Base-by-base conservation (phyloP, 2,113 vertebrate genomes). In the Kryptolebias marmoratus region DNA sequence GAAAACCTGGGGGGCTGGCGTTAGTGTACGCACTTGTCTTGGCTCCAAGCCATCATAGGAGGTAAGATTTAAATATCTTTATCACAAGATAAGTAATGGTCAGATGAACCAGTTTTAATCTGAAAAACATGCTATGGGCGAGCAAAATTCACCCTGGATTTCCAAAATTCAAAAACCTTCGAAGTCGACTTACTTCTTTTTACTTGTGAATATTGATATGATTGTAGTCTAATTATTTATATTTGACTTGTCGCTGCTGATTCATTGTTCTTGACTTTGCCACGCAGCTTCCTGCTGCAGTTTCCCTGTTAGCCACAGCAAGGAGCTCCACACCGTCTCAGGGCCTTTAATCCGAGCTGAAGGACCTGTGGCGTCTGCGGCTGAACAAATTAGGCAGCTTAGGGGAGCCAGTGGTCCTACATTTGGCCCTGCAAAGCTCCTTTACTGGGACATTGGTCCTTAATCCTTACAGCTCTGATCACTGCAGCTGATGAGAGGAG, bases 301-400 rank as follows among this genome's bases (percentile, higher is more conserved):
- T 89, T 74, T 77, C 64, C 30, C 61, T 15, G 11, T 31, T 63
- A 3, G 42, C 88, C 92, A 92, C 87, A 75, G 61, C 56, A 86
- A 60, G 91, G 90, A 80, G 28, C 85, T 83, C 53, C 60, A 65
- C 52, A 75, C 82, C 82, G 66, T 73, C 53, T 28, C 31, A 75
- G n/a, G 6, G 62, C 52, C 49, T 74, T 61, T 75, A 79, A 81
- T 83, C 73, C 79, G 66, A 22, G 62, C 44, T 44, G 49, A 71
- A 62, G 68, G 59, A 30, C 64, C 55, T 65, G 82, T n/a, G 69
- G 75, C 77, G 60, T 86, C 77, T 83, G 74, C 80, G 68, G 79
- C 66, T 85, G 77, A 87, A 79, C 79, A 90, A 91, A 93, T 90
- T 85, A 91, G 88, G 71, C 80, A 82, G 87, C 47, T 93, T 92